Conservation (phyloP, 2,888 invertebrate genomes). For the Drosophila incognita region DNA sequence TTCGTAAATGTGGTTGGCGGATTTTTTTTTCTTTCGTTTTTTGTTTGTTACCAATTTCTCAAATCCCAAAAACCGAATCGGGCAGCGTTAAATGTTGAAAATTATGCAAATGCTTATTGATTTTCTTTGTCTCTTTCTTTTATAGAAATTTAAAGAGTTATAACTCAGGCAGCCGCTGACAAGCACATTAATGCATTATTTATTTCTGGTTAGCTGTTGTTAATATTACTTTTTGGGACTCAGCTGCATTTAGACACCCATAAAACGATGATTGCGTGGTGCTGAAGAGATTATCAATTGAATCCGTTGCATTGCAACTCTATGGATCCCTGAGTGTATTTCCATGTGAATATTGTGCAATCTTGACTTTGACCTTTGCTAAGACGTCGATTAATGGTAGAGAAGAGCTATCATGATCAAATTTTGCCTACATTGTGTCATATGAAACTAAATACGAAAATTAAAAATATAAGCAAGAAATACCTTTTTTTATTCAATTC, state of each 20-base stretch:
- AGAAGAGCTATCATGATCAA: constrained; percentile 2
- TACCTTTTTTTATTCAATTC: not conserved
- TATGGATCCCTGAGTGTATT: not conserved
- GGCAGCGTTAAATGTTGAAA: constrained; percentile 60
- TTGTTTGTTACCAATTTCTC: constrained; percentile 36
- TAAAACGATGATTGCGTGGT: constrained; percentile 44
- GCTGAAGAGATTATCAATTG: constrained; percentile 35
- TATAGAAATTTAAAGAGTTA: constrained; percentile 45
- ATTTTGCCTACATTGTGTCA: not conserved
- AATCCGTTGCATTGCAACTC: constrained; percentile 13
- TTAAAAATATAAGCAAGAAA: not conserved
- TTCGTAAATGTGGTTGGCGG: constrained; percentile 77
- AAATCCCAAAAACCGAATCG: constrained; percentile 22
- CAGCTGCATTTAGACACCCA: constrained; percentile 58
- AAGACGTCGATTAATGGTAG: constrained; percentile 57
- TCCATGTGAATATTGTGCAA: constrained; percentile 25
- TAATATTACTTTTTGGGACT: constrained; percentile 26
- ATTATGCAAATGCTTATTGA: constrained; percentile 71
- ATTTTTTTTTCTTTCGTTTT: constrained; percentile 38
- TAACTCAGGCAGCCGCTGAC: constrained; percentile 27
- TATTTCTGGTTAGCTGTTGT: not conserved
- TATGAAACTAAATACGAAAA: not conserved
- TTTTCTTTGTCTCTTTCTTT: constrained; percentile 60
- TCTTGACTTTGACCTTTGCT: constrained; percentile 63
- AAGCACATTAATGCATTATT: not conserved